A percentile compares a stretch with the other conserved stretches of the same genome.
Conservation (phyloP, 1,140 invertebrate genomes). For the Sitodiplosis mosellana region DNA sequence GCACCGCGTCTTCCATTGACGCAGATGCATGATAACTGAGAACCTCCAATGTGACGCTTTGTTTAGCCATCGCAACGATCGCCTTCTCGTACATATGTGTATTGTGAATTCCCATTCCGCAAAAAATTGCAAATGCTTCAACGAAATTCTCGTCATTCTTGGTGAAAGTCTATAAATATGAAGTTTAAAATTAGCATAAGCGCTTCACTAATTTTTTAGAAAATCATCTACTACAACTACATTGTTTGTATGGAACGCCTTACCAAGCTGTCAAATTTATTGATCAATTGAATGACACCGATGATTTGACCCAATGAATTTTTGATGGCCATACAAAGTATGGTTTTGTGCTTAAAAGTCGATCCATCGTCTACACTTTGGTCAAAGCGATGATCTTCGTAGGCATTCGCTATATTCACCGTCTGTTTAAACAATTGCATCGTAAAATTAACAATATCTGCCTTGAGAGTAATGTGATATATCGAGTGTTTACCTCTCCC, state of each 20-base stretch:
- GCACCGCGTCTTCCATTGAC: slow-evolving; percentile 67
- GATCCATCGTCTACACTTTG: slow-evolving; percentile 58
- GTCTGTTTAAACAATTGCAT: too few species aligned
- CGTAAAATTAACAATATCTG: too few species aligned
- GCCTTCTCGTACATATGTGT: slow-evolving; percentile 94
- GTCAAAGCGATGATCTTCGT: slow-evolving; percentile 84
- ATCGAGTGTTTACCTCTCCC: slow-evolving; percentile 50
- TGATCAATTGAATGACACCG: slow-evolving; percentile 79
- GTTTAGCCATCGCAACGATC: slow-evolving; percentile 83
- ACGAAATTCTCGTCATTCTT: slow-evolving; percentile 88
- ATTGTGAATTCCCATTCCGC: slow-evolving; percentile 94
- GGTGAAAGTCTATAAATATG: slow-evolving; percentile 52
- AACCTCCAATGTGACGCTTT: slow-evolving; percentile 86
- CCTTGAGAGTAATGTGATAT: slow-evolving; percentile 2
- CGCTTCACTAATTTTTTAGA: neutral
- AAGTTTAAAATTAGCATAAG: too few species aligned
- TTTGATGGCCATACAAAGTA: slow-evolving; percentile 85
- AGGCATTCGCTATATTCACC: slow-evolving; percentile 76
- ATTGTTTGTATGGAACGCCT: slow-evolving; percentile 1
- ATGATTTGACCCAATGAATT: slow-evolving; percentile 77
- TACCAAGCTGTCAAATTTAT: slow-evolving; percentile 75
- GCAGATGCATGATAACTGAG: slow-evolving; percentile 91
- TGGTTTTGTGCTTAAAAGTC: slow-evolving; percentile 62
- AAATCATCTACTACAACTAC: neutral
- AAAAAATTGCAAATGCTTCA: slow-evolving; percentile 93